Evolutionary conservation across 2,797 vertebrate genomes (phyloP), one percentile per base, ranked within the genome.

Genomic region (Lates japonicus): DNA sequence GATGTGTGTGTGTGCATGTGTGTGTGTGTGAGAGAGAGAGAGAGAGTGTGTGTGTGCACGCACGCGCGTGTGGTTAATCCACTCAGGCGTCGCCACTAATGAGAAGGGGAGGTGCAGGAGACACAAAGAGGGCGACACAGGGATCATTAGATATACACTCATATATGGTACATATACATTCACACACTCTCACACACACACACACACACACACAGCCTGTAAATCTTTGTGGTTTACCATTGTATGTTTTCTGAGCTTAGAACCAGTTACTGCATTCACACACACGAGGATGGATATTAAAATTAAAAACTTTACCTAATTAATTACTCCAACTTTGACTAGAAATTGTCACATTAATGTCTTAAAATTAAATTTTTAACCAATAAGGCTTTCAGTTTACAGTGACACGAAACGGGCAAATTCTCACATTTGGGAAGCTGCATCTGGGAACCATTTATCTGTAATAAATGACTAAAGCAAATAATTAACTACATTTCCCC

Each of bases 41-140:
- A 46, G 48, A 25, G 67, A 49, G 7, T 62, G 71, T 42, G 65
- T 70, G 19, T 44, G 59, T 3, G 61, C 49, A 22, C 22, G 35
- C 10, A 16, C 14, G 20, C 11, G 39, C 29, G 14, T 81, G 70
- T 20, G 70, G 84, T 88, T 92, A 92, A 92, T 90, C 92, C 86
- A 83, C 72, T 70, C 87, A 85, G 91, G 92, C 92, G 84, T 91
- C 88, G 39, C 51, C 57, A 29, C 80, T 92, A 90, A 94, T 91
- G 86, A 92, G 88, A 87, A 86, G 35, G 70, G 85, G 89, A 86
- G 88, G 77, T 83, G 84, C 87, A 42, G 72, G 87, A 88, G 87
- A 90, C 90, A 71, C 51, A 67, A 58, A 77, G 77, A 79, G 67
- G 83, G 71, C 71, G 73, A 89, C 82, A 80, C 58, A 48, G 64